Conservation (phyloP, 2,113 vertebrate genomes). For the Antechinus stuartii region DNA sequence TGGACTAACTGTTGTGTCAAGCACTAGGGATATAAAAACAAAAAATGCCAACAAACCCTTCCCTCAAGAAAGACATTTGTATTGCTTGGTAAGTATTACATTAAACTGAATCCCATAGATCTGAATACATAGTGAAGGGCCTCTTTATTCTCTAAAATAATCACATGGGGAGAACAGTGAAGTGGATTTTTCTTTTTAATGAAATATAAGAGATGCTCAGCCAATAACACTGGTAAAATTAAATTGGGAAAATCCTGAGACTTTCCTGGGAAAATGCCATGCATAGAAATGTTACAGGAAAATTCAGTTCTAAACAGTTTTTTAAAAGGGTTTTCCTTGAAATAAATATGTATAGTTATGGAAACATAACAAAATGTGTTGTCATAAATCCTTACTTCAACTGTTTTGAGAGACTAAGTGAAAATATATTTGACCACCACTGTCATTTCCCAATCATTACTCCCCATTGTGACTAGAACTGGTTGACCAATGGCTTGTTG, state of each 20-base stretch:
- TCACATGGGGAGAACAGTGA: not conserved
- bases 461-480: not conserved
- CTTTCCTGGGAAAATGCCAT: not conserved
- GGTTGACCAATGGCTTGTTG: not conserved
- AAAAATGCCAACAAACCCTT: not conserved
- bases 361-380: not conserved
- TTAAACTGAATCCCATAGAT: not conserved
- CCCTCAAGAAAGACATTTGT: not conserved
- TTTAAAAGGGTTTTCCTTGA: not conserved
- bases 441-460: not conserved
- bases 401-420: not conserved
- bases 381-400: not conserved
- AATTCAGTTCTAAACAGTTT: not conserved
- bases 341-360: not conserved
- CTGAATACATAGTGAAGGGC: not conserved
- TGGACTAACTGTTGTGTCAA: not conserved
- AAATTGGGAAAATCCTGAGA: not conserved
- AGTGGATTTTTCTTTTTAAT: not conserved
- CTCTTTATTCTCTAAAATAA: not conserved
- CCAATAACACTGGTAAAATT: not conserved
- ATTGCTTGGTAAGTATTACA: not conserved
- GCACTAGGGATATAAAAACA: not conserved
- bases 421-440: not conserved
- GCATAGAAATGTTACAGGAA: not conserved
- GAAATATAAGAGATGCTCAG: not conserved